Conservation (phyloP, 2,888 invertebrate species). For the Melanotus villosus region DNA sequence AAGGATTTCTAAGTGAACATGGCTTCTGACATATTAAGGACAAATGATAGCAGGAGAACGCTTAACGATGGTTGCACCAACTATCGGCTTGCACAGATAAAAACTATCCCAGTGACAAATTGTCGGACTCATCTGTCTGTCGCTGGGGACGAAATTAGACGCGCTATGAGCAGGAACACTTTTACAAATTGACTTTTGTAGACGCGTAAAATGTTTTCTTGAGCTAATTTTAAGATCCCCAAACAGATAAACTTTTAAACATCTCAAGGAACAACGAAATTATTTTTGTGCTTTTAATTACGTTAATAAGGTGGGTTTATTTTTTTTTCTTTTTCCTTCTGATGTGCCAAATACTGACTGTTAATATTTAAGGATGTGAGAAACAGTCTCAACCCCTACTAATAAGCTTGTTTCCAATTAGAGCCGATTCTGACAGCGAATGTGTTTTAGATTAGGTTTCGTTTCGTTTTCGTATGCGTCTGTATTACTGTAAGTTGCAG, state of each 20-base stretch:
- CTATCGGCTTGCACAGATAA: constrained; percentile 46
- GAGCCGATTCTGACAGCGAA: constrained; percentile 52
- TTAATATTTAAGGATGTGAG: constrained; percentile 19
- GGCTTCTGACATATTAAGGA: constrained; percentile 45
- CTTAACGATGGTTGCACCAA: constrained; percentile 41
- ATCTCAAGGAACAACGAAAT: neutral
- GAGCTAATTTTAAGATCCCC: constrained; percentile 34
- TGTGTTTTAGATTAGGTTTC: constrained; percentile 51
- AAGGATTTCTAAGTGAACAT: constrained; percentile 37
- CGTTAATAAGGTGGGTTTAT: too few species aligned
- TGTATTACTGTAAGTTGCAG: constrained; percentile 29
- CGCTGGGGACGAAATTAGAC: constrained; percentile 48
- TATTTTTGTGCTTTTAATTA: neutral
- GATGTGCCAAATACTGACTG: neutral
- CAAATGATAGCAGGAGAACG: constrained; percentile 46
- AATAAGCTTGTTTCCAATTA: constrained; percentile 56
- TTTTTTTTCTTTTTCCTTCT: neutral
- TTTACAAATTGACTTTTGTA: constrained; percentile 49
- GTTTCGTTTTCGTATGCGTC: constrained; percentile 6
- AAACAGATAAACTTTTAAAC: neutral
- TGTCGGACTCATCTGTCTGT: constrained; percentile 46
- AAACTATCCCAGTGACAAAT: constrained; percentile 50
- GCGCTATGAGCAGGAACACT: constrained; percentile 35
- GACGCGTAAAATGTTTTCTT: constrained; percentile 31
- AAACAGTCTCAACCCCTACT: constrained; percentile 35